A percentile compares a stretch with the other conserved stretches of the same genome.
Conservation (phyloP, 1,140 invertebrate species). For the Megalopta genalis region DNA sequence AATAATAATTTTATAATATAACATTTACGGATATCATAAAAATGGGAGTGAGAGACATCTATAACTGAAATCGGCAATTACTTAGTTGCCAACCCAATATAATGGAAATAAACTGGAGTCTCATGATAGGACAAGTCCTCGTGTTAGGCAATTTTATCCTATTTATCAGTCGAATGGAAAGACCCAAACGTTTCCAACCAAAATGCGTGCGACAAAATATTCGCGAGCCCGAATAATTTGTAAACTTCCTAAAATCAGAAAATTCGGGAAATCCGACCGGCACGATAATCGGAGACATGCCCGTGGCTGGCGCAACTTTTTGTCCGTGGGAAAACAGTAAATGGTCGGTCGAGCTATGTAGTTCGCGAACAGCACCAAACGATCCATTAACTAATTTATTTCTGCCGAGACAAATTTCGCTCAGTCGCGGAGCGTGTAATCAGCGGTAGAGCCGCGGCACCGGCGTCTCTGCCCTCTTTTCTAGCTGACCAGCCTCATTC, state of each 20-base stretch:
- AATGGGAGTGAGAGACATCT: too few species aligned
- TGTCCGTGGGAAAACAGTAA: neutral
- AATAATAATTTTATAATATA: too few species aligned
- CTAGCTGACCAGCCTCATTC: constrained; percentile 3
- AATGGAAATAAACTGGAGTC: too few species aligned
- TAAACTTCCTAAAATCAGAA: neutral
- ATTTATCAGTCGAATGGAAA: too few species aligned
- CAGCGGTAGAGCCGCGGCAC: constrained; percentile 54
- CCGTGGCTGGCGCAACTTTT: neutral
- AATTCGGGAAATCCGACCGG: neutral
- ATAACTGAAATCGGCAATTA: too few species aligned
- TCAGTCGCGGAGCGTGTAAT: constrained; percentile 66
- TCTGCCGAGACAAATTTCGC: constrained; percentile 67
- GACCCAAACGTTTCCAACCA: too few species aligned
- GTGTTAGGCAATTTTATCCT: too few species aligned
- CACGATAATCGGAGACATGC: neutral
- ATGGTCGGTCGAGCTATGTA: neutral
- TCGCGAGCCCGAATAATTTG: neutral
- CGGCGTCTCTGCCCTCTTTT: constrained; percentile 30
- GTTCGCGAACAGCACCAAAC: neutral
- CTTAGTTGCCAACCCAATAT: too few species aligned
- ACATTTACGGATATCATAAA: too few species aligned
- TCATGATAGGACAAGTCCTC: too few species aligned
- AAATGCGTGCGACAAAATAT: neutral
- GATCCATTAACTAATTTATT: constrained; percentile 72